Base-by-base conservation (phyloP, 2,888 invertebrate species). In the Nipponacmea schrenckii region DNA sequence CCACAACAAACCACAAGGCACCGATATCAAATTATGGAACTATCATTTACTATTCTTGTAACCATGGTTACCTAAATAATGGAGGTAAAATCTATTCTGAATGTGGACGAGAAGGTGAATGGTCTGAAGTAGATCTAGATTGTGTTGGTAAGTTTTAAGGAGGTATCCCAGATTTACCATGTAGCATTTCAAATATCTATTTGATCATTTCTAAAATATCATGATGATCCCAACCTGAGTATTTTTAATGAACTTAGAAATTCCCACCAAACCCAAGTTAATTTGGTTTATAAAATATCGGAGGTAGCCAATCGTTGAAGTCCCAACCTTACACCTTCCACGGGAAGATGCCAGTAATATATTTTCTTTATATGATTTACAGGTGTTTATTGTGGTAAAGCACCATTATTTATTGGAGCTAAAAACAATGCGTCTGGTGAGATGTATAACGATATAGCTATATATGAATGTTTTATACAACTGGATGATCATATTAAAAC, bases 311-410 rank as follows among this genome's bases (percentile, higher is more conserved):
- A 10, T 39, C 1, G 39, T 39, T 39, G 7, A 5, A 39, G 10
- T 8, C 39, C 39, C 39, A 8, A 39, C 10, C 39, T 39, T 39
- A 31, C 3, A 31, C 5, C n/a, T n/a, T n/a, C n/a, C n/a, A n/a
- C n/a, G n/a, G 31, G 5, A 31, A 31, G 5, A 5, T 5, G 39
- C 8, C 39, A 39, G 39, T 39, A 39, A 39, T 31, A 39, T 5
- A 1, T 39, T 39, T 39, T 10, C 4, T 39, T 10, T 8, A 5
- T 39, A 31, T 39, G n/a, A n/a, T 20, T 56, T 56, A 24, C 56
- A 56, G 56, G 20, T 24, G 56, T 56, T 56, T 56, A 56, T 56
- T 56, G 56, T 56, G 56, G 56, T 56, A 24, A 56, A 24, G 56
- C 56, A 56, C 56, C 56, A 15, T 56, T 20, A 24, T 56, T 24